Evolutionary conservation across 2,797 vertebrate species (phyloP).

Genomic region (Neopelma chrysocephalum): DNA sequence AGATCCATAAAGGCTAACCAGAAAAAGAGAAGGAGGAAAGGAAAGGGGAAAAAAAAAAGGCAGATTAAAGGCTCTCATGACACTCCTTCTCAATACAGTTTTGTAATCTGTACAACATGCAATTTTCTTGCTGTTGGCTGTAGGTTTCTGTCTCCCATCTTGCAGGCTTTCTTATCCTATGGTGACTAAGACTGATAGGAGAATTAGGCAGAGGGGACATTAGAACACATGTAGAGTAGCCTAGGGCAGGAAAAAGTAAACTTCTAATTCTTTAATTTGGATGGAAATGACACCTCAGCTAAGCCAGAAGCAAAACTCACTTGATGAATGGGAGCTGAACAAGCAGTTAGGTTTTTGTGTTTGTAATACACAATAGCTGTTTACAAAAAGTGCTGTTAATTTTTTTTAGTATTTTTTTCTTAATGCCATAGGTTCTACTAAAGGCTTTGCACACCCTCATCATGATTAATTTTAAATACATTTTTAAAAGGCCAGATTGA

Average conservation of each 20-base stretch:
- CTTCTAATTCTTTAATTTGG: slow-evolving; percentile 69
- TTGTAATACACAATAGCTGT: slow-evolving; percentile 5
- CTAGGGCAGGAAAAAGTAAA: slow-evolving; percentile 53
- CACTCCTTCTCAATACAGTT: background rate
- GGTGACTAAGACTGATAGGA: slow-evolving; percentile 66
- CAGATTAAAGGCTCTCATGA: background rate
- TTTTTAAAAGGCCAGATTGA: background rate
- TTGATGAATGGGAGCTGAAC: slow-evolving; percentile 59
- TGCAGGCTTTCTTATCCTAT: background rate
- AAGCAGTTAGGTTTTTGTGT: slow-evolving; percentile 22
- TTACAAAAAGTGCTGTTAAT: background rate
- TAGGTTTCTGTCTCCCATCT: background rate
- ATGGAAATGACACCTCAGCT: slow-evolving; percentile 59
- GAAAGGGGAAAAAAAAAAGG: too few relatives aligned
- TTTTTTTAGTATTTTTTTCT: slow-evolving; percentile 7
- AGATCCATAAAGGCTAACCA: background rate
- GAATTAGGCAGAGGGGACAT: slow-evolving; percentile 48
- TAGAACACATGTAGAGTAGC: slow-evolving; percentile 43
- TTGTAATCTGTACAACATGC: background rate
- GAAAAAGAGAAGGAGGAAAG: background rate
- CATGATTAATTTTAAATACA: background rate
- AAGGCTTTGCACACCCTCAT: background rate
- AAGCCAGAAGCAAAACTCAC: slow-evolving; percentile 56
- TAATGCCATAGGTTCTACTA: background rate
- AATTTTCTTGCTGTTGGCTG: background rate